Base-by-base conservation (phyloP, 1,140 invertebrate genomes). In the Zaprionus inermis region DNA sequence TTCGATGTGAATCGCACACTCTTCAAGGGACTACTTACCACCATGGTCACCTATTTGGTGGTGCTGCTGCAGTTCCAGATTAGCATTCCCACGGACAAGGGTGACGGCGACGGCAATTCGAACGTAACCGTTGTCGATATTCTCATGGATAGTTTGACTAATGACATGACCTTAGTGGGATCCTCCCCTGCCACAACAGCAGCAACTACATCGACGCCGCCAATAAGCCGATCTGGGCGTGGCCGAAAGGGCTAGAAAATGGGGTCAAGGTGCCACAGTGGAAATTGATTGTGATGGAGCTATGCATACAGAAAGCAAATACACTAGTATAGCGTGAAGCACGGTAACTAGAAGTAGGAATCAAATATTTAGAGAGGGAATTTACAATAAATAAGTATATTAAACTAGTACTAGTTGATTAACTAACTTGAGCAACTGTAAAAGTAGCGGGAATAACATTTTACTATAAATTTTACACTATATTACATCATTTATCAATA, bases 61-160 rank as follows among this genome's bases (percentile, higher is more conserved):
- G 95, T 95, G 3, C 77, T 95, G 44, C 91, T 95, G 30, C 95
- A 95, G 84, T 95, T 95, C 91, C 95, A 95, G 92, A 95, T 95
- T 44, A 95, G 95, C 76, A 95, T 95, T 72, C 95, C 95, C 7
- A 94, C 81, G 0, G 86, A 91, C 34, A 82, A 88, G 34, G 54
- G 76, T 9, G 77, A 76, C 22, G 54, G 57, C 1, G 78, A 78
- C 38, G 60, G 52, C 11, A 78, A 52, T 12, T 67, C 55, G 1
- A 88, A 88, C 14, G 54, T 83, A 0, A 91, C 90, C 1, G 59
- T 90, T 16, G 75, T 52, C 36, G 90, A 91, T 24, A 49, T 90
- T 38, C 46, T 81, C 6, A 91, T 76, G 73, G 85, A 83, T 28
- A 91, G 61, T 34, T 38, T 89, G 58, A 71, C 78, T 10, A 85